Conservation (phyloP, 2,888 invertebrate genomes). For the Catocala fraxini region DNA sequence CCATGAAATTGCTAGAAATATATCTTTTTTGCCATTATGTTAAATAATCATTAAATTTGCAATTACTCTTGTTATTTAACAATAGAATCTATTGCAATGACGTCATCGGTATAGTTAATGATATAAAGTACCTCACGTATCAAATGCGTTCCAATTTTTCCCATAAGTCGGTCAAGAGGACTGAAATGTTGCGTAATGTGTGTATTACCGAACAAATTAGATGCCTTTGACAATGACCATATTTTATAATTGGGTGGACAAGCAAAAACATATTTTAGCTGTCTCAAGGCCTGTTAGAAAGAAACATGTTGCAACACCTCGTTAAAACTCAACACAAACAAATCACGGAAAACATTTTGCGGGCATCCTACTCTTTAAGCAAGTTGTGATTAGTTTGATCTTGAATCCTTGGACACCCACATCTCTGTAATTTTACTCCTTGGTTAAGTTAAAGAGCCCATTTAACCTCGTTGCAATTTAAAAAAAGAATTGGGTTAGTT, state of each 20-base stretch:
- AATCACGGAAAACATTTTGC: too few species aligned
- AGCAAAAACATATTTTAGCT: conserved; percentile 29
- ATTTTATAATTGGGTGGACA: conserved; percentile 45
- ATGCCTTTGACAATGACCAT: conserved; percentile 53
- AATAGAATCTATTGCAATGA: conserved; percentile 3
- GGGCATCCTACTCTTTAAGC: too few species aligned
- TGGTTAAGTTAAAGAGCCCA: too few species aligned
- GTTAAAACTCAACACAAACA: conserved; percentile 8
- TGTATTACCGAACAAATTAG: conserved; percentile 48
- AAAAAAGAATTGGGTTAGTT: too few species aligned
- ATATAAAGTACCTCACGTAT: conserved; percentile 42
- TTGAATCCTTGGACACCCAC: too few species aligned
- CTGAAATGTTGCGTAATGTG: conserved; percentile 44
- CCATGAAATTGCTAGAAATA: neutral
- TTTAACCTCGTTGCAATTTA: too few species aligned
- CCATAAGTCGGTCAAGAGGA: conserved; percentile 54
- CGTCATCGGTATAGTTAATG: conserved; percentile 25
- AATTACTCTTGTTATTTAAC: neutral
- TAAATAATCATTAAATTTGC: neutral
- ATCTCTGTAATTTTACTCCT: too few species aligned
- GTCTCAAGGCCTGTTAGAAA: conserved; percentile 37
- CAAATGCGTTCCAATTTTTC: conserved; percentile 48
- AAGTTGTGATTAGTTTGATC: too few species aligned
- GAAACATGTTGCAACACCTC: conserved; percentile 28
- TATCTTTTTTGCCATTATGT: neutral